These are phyloP conservation scores for Ophion ventricosus DNA, from an alignment of 2,888 invertebrate species.

Conservation along the genomic window DNA sequence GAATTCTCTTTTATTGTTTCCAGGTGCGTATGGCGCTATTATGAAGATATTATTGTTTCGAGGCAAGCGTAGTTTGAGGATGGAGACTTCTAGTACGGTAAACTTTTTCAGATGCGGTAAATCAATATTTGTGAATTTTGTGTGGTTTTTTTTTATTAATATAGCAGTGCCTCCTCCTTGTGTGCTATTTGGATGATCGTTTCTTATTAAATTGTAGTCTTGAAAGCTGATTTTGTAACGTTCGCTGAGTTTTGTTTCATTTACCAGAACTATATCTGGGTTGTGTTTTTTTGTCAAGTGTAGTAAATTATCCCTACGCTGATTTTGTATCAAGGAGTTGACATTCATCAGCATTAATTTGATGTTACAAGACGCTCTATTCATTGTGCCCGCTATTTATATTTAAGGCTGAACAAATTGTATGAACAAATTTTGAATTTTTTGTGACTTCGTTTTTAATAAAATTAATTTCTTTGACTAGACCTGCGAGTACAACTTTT, in stretches of 20 bases:
- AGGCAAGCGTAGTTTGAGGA: conserved; percentile 29
- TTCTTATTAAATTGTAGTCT: conserved; percentile 45
- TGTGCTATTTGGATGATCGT: conserved; percentile 44
- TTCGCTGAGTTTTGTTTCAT: conserved; percentile 48
- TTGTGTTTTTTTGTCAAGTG: conserved; percentile 21
- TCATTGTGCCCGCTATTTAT: not conserved
- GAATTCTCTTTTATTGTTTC: conserved; percentile 28
- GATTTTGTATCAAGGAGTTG: conserved; percentile 38
- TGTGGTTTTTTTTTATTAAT: conserved; percentile 31
- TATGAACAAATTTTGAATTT: not conserved
- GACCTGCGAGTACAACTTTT: not conserved
- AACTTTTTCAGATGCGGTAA: not conserved
- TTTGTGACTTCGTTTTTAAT: conserved; percentile 4
- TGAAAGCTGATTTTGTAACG: conserved; percentile 49
- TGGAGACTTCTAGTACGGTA: conserved; percentile 33
- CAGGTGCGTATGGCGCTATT: conserved; percentile 53
- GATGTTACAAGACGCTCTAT: not conserved
- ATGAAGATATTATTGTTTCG: conserved; percentile 38
- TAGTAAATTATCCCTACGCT: conserved; percentile 25
- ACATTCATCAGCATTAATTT: conserved; percentile 36
- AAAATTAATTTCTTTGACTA: not conserved
- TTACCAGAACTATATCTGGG: conserved; percentile 36
- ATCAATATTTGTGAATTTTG: conserved; percentile 27
- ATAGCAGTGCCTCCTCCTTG: conserved; percentile 54
- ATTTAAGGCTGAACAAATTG: not conserved